Base-by-base conservation (phyloP, 2,797 vertebrate genomes). In the Labroides dimidiatus region DNA sequence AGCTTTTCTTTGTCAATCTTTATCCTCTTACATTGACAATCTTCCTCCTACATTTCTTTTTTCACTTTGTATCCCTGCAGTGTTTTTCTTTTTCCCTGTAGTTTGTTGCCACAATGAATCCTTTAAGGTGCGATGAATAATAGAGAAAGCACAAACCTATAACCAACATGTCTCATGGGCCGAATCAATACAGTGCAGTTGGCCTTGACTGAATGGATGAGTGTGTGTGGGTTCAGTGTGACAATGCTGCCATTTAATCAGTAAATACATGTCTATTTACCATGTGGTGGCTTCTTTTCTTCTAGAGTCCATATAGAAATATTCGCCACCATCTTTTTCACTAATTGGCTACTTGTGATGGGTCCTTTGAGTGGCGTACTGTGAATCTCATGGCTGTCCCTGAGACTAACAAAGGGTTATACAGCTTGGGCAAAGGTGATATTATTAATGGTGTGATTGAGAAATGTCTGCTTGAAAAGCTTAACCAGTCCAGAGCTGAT, bases 121-220 rank as follows among this genome's bases (percentile, higher is more conserved):
- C 58, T 74, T 82, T 77, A 59, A 72, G 36, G 49, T 33, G 20
- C 43, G 37, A 66, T 62, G 61, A 75, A 80, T 72, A 60, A 64
- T 27, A 51, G 61, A 55, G 64, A 72, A 69, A 72, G 55, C 13
- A 3, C 23, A 58, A 20, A 54, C 49, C 43, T 19, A 60, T 68
- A 80, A 82, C 48, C 54, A n/a, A 24, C 75, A 71, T 77, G 77
- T 68, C 72, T 82, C 51, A 74, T 37, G 0, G 20, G 55, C 54
- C 36, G 9, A 74, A 86, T 89, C 84, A 72, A 89, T 85, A 67
- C 30, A 69, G 58, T 64, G 63, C 9, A 13, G 61, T 62, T 30
- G 56, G 43, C 79, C 78, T 81, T 64, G 69, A 69, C 71, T 80
- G 80, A 84, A 83, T 67, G 73, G 57, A 81, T 86, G 78, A 78